Evolutionary conservation across 2,797 vertebrate genomes (phyloP), one percentile per base, ranked within the genome.

Genomic region (Chaetodon trifasciatus): DNA sequence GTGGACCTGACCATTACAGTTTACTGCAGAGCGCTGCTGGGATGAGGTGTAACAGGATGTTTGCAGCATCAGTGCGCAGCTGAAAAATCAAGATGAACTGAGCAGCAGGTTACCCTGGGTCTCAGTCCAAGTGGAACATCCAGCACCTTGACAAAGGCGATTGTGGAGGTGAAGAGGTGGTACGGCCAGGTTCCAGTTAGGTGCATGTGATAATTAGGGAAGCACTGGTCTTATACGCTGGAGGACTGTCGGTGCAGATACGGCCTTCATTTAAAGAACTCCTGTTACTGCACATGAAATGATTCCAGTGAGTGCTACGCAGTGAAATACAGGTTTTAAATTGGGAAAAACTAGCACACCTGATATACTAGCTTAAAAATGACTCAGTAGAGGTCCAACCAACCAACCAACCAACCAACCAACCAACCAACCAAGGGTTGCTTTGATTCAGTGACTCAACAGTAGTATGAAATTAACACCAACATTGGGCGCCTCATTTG

Each of bases 1-100:
- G 77, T 78, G 75, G 80, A 58, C 32, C 70, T 55, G 82, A 80
- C 87, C 82, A 49, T 19, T 52, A 47, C 49, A 40, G 64, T 67
- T 32, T 66, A 32, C 56, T 32, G 76, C 74, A 42, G 57, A 78
- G 66, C 15, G 32, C 64, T 56, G 60, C 24, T 23, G 68, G 58
- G 24, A 86, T 49, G 79, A 74, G 74, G 24, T 60, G 71, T 46
- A 71, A 62, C 70, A 55, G 49, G 10, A 32, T 53, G 70, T 85
- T 79, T 81, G 73, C n/a, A 24, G 63, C 85, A 11, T 82, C 58
- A 23, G 0, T 47, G 71, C 7, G 7, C 74, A 61, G 66, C 65
- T 62, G 72, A 62, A 63, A 73, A 83, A 15, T 65, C 73, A 53
- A 49, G 40, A 35, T 21, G 60, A 62, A 28, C 3, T 15, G n/a